Percentiles rank a stretch among this genome's conserved stretches.
Evolutionary conservation across 2,113 vertebrate genomes (phyloP).

Genomic region (Psephotus haematonotus): DNA sequence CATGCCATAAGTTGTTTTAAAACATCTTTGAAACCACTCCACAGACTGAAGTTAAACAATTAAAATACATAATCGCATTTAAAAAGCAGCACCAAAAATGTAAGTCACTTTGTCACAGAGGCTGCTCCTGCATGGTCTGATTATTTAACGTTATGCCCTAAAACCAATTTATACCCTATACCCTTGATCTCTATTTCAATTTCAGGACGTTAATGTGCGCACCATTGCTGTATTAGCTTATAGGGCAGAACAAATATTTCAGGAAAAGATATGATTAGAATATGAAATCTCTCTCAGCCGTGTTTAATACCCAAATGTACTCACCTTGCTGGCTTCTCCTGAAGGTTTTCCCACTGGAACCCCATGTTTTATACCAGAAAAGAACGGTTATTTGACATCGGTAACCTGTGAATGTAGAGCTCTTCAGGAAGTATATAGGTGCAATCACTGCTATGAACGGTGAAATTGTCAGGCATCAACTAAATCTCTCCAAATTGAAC

Average conservation of each 20-base stretch:
- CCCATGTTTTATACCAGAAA: constrained; percentile 74
- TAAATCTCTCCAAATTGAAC: background rate
- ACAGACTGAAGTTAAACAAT: constrained; percentile 34
- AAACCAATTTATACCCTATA: constrained; percentile 50
- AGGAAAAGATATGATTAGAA: constrained; percentile 66
- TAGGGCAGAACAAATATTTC: constrained; percentile 57
- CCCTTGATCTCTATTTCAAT: constrained; percentile 56
- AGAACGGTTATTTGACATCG: background rate
- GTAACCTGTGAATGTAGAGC: background rate
- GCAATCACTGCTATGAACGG: background rate
- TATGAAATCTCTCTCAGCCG: constrained; percentile 75
- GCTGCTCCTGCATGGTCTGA: constrained; percentile 36
- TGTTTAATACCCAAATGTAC: constrained; percentile 79
- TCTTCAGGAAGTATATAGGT: background rate
- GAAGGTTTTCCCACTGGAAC: constrained; percentile 75
- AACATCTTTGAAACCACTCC: constrained; percentile 19
- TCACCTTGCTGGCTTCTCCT: constrained; percentile 80
- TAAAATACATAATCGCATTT: constrained; percentile 57
- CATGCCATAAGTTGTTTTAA: background rate
- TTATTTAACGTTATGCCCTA: constrained; percentile 52
- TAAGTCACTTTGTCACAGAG: constrained; percentile 57
- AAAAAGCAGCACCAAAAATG: constrained; percentile 25
- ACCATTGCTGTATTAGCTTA: constrained; percentile 45
- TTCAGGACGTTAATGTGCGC: constrained; percentile 42
- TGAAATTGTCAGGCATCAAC: background rate